Evolutionary conservation across 2,888 invertebrate species (phyloP), one percentile per base, ranked within the genome.

Genomic region (Eretmocerus hayati): DNA sequence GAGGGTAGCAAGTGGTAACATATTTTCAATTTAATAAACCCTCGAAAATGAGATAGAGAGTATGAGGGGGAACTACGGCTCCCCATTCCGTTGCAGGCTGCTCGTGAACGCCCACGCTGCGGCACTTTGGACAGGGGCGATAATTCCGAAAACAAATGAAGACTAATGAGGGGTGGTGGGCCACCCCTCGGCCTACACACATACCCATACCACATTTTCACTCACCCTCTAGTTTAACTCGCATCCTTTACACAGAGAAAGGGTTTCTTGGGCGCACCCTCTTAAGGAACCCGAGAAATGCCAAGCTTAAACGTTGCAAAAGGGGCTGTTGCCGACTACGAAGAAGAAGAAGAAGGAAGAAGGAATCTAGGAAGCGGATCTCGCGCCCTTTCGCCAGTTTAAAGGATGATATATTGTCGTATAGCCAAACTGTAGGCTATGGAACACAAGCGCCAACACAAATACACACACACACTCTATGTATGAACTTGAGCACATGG

Each of bases 141-240:
- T 71, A 69, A 71, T 69, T 71, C 65, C 65, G 62, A 67, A 71
- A 71, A 71, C 69, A 69, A 71, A 71, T 69, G 69, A 70, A 71
- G 69, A 71, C 71, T 71, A 71, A 71, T 68, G 70, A 71, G 70
- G 64, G 67, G 63, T 63, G 64, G 65, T 59, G 52, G 50, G 42
- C 41, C 21, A 19, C 30, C 38, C 22, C 26, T 26, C 26, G 26
- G 8, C 26, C 26, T n/a, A n/a, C n/a, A n/a, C n/a, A n/a, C n/a
- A n/a, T n/a, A n/a, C n/a, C n/a, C n/a, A n/a, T n/a, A n/a, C n/a
- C n/a, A n/a, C n/a, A n/a, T n/a, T n/a, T n/a, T n/a, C n/a, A n/a
- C n/a, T n/a, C n/a, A n/a, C n/a, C n/a, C n/a, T n/a, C n/a, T n/a
- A n/a, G n/a, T n/a, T n/a, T n/a, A n/a, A n/a, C n/a, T n/a, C n/a